phyloP scores from a whole-genome alignment of 2,797 vertebrate species.

The Salmo trutta region DNA sequence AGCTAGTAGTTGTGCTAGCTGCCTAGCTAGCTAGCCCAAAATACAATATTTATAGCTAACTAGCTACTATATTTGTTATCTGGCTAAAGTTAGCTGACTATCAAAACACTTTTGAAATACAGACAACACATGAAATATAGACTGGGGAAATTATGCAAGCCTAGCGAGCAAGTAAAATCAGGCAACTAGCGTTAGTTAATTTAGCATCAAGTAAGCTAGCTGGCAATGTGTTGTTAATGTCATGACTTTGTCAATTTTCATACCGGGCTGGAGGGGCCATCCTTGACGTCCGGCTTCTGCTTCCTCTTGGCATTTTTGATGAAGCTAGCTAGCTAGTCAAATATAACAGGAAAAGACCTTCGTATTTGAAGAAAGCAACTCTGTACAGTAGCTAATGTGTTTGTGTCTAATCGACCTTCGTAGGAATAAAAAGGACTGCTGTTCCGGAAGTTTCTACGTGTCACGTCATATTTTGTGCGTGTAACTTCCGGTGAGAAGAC shows the following conservation, averaged over 20 bases:
- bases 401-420: constrained; percentile 60
- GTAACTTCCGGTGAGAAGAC: constrained; percentile 58
- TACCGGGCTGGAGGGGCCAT: constrained; percentile 89
- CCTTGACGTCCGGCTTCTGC: constrained; percentile 86
- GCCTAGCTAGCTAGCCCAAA: not conserved
- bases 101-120: not conserved
- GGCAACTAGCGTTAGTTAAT: not conserved
- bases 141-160: too few relatives aligned
- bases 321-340: not conserved
- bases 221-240: not conserved
- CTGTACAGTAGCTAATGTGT: not conserved
- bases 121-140: not conserved
- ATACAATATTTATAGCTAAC: not conserved
- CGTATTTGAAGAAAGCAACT: constrained; percentile 13
- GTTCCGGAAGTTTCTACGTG: constrained; percentile 62
- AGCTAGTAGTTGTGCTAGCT: too few relatives aligned
- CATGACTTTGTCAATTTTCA: not conserved
- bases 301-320: constrained; percentile 86
- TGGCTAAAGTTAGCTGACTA: not conserved
- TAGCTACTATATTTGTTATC: not conserved
- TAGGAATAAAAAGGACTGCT: constrained; percentile 6
- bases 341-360: not conserved
- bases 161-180: too few relatives aligned
- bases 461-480: constrained; percentile 61
- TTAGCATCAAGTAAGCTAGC: constrained; percentile 59